Percentiles rank a stretch among this genome's conserved stretches.
phyloP scores from a whole-genome alignment of 2,888 invertebrate genomes.

The Nomada ferruginata region DNA sequence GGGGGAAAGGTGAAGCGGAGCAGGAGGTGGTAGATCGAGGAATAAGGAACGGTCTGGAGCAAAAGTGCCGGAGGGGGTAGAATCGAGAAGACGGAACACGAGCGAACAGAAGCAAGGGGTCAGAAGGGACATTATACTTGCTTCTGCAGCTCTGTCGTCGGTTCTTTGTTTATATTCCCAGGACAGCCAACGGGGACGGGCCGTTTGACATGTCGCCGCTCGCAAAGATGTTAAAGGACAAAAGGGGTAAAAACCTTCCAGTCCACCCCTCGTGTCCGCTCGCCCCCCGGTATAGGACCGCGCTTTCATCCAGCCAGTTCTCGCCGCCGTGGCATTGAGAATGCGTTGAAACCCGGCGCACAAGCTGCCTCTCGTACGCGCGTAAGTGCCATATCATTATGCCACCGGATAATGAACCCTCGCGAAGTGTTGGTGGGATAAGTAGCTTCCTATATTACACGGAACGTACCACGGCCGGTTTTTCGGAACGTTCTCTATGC shows the following conservation, averaged over 20 bases:
- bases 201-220: conserved; percentile 74
- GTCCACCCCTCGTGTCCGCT: neutral
- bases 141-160: conserved; percentile 64
- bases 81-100: conserved; percentile 41
- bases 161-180: conserved; percentile 72
- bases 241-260: conserved; percentile 51
- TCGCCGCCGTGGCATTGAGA: conserved; percentile 61
- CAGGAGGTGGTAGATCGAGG: conserved; percentile 25
- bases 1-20: conserved; percentile 1
- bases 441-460: conserved; percentile 70
- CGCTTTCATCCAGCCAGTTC: conserved; percentile 26
- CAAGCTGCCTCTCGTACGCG: conserved; percentile 68
- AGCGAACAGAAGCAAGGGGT: conserved; percentile 40
- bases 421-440: conserved; percentile 63
- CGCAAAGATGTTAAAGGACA: conserved; percentile 72
- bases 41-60: conserved; percentile 51
- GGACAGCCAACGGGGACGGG: conserved; percentile 60
- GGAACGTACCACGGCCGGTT: conserved; percentile 42
- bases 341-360: conserved; percentile 48
- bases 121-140: conserved; percentile 67
- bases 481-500: conserved; percentile 18
- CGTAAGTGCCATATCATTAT: conserved; percentile 75
- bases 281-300: conserved; percentile 11
- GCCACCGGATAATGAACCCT: conserved; percentile 71
- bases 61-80: conserved; percentile 46